These are phyloP conservation scores for Lycaena phlaeas DNA, from an alignment of 2,888 invertebrate genomes.

Conservation along the genomic window DNA sequence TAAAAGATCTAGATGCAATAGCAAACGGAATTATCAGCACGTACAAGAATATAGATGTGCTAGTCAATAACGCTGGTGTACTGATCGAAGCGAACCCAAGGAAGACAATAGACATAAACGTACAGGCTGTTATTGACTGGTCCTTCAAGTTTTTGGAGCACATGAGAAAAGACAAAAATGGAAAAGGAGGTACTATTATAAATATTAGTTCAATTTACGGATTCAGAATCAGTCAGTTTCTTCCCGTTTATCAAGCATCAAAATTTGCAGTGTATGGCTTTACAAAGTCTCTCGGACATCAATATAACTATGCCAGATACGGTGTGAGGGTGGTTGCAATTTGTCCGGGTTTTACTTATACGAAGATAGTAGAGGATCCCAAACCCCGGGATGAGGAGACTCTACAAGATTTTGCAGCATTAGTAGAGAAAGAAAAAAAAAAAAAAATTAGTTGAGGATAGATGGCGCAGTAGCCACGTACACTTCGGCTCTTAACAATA, in stretches of 20 bases:
- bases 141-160: conserved; percentile 62
- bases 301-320: conserved; percentile 27
- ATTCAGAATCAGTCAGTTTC: conserved; percentile 46
- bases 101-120: conserved; percentile 34
- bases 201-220: conserved; percentile 75
- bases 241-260: conserved; percentile 70
- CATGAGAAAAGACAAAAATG: conserved; percentile 64
- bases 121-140: conserved; percentile 32
- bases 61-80: conserved; percentile 48
- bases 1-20: conserved; percentile 41
- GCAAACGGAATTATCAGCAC: conserved; percentile 27
- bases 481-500: too few species aligned
- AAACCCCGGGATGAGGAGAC: conserved; percentile 19
- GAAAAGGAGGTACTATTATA: conserved; percentile 72
- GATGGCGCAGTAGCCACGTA: too few species aligned
- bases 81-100: conserved; percentile 19
- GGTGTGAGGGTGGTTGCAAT: conserved; percentile 65
- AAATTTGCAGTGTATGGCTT: conserved; percentile 64
- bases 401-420: conserved; percentile 23
- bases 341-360: conserved; percentile 68
- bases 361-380: conserved; percentile 26
- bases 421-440: conserved; percentile 22
- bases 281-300: conserved; percentile 42
- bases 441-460: too few species aligned
- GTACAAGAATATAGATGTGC: conserved; percentile 37